Base-by-base conservation (phyloP, 1,140 invertebrate species). In the Hormaphis cornu region DNA sequence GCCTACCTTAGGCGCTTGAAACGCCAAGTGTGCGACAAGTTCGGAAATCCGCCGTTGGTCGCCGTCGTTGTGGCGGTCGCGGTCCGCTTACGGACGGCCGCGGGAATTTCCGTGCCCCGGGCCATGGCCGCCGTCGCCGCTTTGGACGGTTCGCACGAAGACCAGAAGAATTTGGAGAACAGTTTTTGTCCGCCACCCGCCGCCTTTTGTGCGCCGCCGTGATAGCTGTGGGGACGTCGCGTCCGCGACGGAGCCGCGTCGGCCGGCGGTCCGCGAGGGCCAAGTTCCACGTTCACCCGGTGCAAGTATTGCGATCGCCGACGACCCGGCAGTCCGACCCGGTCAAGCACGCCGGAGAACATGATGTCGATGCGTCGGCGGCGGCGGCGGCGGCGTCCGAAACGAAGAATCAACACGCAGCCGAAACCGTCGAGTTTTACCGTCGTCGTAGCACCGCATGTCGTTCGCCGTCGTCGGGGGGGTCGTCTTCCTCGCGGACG, bases 11-110 rank as follows among this genome's bases (percentile, higher is more conserved):
- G 20, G 12, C 61, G 44, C 20, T 66, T 66, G 61, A 66, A 66
- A 48, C 61, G 61, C 61, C 61, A 66, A 33, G 61, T 66, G 44
- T 66, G 61, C 61, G 61, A 66, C 24, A 66, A 26, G 44, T 66
- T 66, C 10, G 61, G 35, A 14, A 66, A 66, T 30, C 61, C 61
- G 26, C 61, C 61, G 61, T 66, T 66, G 28, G 61, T 30, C 42
- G 8, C 18, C 42, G 6, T n/a, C 12, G 59, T 30, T 1, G 44
- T 28, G 42, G 42, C 20, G 12, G 58, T 20, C 12, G 28, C 2
- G 22, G 44, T 3, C 18, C 40, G 61, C 33, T 50, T 66, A 3
- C 61, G 44, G 2, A 33, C 44, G 28, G 28, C 18, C 18, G 12
- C 20, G 44, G 37, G 1, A 24, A 16, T 30, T n/a, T 24, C 18